Conservation (phyloP, 2,113 vertebrate species). For the Rhea americana region DNA sequence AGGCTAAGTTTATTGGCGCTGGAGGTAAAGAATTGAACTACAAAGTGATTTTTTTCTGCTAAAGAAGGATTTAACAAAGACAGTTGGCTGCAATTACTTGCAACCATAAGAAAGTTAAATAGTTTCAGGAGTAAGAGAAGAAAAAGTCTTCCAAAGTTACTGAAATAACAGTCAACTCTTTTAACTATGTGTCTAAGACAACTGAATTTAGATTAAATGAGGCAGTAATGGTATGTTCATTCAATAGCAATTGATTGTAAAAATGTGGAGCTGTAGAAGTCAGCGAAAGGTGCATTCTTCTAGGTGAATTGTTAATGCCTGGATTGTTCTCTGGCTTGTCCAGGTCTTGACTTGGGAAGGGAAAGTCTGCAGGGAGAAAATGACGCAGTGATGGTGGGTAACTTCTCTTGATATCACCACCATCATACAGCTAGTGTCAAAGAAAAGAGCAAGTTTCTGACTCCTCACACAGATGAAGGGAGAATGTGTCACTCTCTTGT, state of each 20-base stretch:
- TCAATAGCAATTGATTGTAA: neutral
- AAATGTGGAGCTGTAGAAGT: neutral
- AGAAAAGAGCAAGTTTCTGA: neutral
- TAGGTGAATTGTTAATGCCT: neutral
- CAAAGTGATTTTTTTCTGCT: neutral
- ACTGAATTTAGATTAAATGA: neutral
- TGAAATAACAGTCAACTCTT: neutral
- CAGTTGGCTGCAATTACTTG: neutral
- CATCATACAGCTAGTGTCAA: neutral
- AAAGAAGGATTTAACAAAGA: neutral
- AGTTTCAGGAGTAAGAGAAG: neutral
- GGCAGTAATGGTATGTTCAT: neutral
- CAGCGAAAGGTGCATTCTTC: neutral
- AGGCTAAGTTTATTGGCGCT: neutral
- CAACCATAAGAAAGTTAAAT: neutral
- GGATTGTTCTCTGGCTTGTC: neutral
- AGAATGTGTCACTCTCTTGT: neutral
- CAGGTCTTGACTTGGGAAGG: neutral
- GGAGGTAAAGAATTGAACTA: rapidly evolving
- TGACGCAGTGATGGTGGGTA: rapidly evolving
- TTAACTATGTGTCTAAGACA: neutral
- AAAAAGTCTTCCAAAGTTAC: neutral
- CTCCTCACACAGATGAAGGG: neutral
- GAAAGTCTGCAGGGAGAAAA: neutral
- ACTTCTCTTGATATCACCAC: neutral